Evolutionary conservation across 2,797 vertebrate species (phyloP), one percentile per base, ranked within the genome.

Genomic region (Sebastes oblongus): DNA sequence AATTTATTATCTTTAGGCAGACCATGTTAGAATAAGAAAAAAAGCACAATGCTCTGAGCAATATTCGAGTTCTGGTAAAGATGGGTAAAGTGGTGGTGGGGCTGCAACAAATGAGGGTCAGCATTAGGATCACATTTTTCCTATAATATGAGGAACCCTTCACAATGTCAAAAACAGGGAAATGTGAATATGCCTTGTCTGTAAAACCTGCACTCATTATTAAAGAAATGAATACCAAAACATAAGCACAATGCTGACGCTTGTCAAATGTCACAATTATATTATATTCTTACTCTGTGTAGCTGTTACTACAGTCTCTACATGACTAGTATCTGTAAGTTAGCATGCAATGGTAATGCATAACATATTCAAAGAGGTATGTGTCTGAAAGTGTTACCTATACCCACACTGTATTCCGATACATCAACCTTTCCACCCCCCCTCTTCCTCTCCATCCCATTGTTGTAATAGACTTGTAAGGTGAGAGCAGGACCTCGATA

Each of bases 391-490:
- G 42, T 71, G 8, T 77, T 32, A n/a, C 52, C 64, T 46, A 16
- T 42, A 8, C 54, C 24, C 14, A 22, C 62, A 22, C 29, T 72
- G n/a, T 59, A 58, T 64, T 83, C 30, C 8, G 54, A 39, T 50
- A 50, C 60, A 67, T 77, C 27, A 75, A 34, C 72, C 50, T 58
- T 66, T 66, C 61, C 22, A 58, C 60, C 65, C 27, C 34, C 27
- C 7, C 18, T 20, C 64, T 20, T 65, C 70, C 77, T 72, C 70
- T 52, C 39, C 14, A 66, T 79, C 39, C 60, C 65, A 82, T 90
- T 90, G 86, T 84, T 68, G 20, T 78, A 73, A 75, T 52, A 84
- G 83, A 84, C 67, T 69, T 86, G 95, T 94, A 95, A 95, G 86
- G 77, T 81, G 90, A 93, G 91, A 92, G 78, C 85, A 59, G 89